Base-by-base conservation (phyloP, 2,797 vertebrate genomes). In the Enteromius viviparus region DNA sequence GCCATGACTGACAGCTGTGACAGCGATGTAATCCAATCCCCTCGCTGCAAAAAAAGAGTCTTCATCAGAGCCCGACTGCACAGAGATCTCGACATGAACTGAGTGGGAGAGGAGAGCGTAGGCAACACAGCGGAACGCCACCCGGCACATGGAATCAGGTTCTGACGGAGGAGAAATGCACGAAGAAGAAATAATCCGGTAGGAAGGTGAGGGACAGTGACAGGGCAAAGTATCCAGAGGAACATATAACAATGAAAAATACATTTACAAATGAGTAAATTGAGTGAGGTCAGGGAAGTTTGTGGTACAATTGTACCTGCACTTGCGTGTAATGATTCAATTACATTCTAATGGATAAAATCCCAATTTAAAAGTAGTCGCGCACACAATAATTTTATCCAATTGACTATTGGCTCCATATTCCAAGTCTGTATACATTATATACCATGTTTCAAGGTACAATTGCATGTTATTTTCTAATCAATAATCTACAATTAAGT, bases 11-110 rank as follows among this genome's bases (percentile, higher is more conserved):
- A 85, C 88, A 88, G 84, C 87, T 90, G 85, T 92, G 93, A 93
- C 91, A 93, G 90, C 87, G 90, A 88, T 87, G 90, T 93, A 86
- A 87, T 86, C 84, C 69, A 92, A 93, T 92, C 91, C 84, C 84
- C 85, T 86, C 78, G 58, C 84, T 83, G 69, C 76, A 49, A 82
- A 77, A 83, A 82, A 89, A 83, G n/a, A 87, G 79, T 87, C 65
- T 81, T 87, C 82, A 86, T 85, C 7, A 84, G 81, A 84, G 87
- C 87, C 89, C 87, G 89, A 90, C 88, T 49, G 64, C 65, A 77
- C n/a, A 32, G 81, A 49, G 68, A 82, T 78, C 66, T 79, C 49
- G 4, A 66, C 12, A 26, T 82, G 60, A 85, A 78, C 76, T 69
- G 81, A 68, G 76, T 66, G 68, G 83, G 87, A 75, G 55, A 49